Evolutionary conservation across 2,888 invertebrate genomes (phyloP).

Genomic region (Agrotis ipsilon): DNA sequence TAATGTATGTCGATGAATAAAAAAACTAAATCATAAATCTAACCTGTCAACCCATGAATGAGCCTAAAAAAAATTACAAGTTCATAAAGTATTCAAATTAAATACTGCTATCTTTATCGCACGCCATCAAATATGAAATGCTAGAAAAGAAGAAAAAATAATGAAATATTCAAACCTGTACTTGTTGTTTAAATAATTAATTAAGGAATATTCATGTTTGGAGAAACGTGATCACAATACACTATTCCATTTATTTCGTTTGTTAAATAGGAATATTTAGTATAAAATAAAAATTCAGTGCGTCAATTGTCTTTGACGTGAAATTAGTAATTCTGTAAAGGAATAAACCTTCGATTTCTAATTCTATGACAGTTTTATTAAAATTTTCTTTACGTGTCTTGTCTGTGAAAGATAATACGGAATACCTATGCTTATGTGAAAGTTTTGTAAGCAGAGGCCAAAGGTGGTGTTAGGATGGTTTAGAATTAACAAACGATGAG

Average conservation of each 20-base stretch:
- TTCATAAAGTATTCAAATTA: slow-evolving; percentile 42
- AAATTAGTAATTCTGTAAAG: slow-evolving; percentile 36
- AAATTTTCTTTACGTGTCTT: slow-evolving; percentile 26
- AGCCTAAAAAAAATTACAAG: slow-evolving; percentile 19
- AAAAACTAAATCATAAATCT: slow-evolving; percentile 15
- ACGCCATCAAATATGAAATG: slow-evolving; percentile 3
- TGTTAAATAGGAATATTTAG: slow-evolving; percentile 45
- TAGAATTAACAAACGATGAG: slow-evolving; percentile 44
- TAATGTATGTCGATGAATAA: neutral
- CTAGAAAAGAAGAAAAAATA: slow-evolving; percentile 10
- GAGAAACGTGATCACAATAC: slow-evolving; percentile 42
- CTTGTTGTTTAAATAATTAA: slow-evolving; percentile 29
- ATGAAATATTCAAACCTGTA: slow-evolving; percentile 28
- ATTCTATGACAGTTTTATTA: slow-evolving; percentile 31
- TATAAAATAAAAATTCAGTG: slow-evolving; percentile 32
- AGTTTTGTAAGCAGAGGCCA: slow-evolving; percentile 46
- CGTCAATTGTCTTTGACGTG: slow-evolving; percentile 43
- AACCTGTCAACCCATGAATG: slow-evolving; percentile 10
- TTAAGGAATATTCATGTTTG: slow-evolving; percentile 52
- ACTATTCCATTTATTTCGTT: slow-evolving; percentile 20
- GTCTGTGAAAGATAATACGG: slow-evolving; percentile 8
- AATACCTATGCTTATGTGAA: slow-evolving; percentile 38
- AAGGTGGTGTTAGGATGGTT: slow-evolving; percentile 36
- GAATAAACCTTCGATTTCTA: slow-evolving; percentile 38
- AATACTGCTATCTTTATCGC: slow-evolving; percentile 18